Conservation (phyloP, 1,140 invertebrate species). For the Charaxes varanes region DNA sequence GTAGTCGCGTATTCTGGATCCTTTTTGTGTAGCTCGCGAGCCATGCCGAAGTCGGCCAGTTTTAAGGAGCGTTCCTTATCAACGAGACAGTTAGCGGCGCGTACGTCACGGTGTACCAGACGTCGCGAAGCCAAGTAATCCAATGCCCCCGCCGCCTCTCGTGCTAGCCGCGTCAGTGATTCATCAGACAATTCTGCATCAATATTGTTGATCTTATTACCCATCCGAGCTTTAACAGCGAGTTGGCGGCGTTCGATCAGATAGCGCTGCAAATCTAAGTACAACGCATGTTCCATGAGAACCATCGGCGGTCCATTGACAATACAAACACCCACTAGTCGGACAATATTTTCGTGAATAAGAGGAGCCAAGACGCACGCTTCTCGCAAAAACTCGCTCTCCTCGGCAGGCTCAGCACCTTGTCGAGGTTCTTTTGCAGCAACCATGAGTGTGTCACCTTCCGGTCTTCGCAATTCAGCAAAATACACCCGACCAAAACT, state of each 20-base stretch:
- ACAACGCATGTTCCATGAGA: constrained; percentile 49
- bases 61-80: constrained; percentile 88
- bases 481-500: constrained; percentile 77
- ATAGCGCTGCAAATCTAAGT: constrained; percentile 38
- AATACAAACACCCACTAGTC: constrained; percentile 44
- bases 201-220: too few relatives aligned
- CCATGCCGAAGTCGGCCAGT: constrained; percentile 95
- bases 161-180: constrained; percentile 86
- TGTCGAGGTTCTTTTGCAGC: constrained; percentile 90
- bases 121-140: constrained; percentile 85
- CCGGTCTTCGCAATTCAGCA: constrained; percentile 22
- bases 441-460: constrained; percentile 17
- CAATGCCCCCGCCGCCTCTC: constrained; percentile 90
- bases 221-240: constrained; percentile 1
- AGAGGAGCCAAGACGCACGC: constrained; percentile 95
- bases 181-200: constrained; percentile 79
- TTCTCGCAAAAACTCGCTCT: constrained; percentile 93
- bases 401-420: constrained; percentile 83
- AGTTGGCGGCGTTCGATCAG: constrained; percentile 26
- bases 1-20: constrained; percentile 55
- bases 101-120: constrained; percentile 90
- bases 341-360: constrained; percentile 56
- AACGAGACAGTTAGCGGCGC: constrained; percentile 91
- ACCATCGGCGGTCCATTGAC: constrained; percentile 35
- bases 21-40: constrained; percentile 84